phyloP scores from a whole-genome alignment of 2,888 invertebrate genomes.

The Adela reaumurella region DNA sequence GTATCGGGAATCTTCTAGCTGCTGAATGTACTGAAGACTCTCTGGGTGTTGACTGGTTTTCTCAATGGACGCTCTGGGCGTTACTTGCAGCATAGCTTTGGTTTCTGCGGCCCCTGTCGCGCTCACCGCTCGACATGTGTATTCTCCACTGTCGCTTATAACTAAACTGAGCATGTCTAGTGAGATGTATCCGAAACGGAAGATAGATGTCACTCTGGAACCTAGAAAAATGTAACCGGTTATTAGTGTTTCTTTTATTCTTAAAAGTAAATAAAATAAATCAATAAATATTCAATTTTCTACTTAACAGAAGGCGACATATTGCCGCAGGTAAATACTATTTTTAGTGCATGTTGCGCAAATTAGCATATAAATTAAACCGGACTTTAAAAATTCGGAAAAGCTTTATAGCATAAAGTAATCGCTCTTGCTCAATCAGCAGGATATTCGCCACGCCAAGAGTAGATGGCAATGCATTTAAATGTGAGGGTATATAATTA shows the following conservation, averaged over 20 bases:
- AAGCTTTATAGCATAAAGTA: too few relatives aligned
- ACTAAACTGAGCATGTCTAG: slow-evolving; percentile 86
- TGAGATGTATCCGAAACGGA: slow-evolving; percentile 97
- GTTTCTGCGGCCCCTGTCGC: slow-evolving; percentile 85
- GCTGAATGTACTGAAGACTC: slow-evolving; percentile 85
- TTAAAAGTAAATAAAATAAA: neutral
- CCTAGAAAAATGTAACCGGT: slow-evolving; percentile 58
- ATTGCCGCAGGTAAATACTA: too few relatives aligned
- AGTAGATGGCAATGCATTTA: too few relatives aligned
- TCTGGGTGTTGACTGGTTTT: slow-evolving; percentile 87
- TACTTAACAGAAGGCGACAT: too few relatives aligned
- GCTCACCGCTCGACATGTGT: slow-evolving; percentile 84
- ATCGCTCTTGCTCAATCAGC: too few relatives aligned
- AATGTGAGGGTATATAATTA: too few relatives aligned
- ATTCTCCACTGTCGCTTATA: slow-evolving; percentile 84
- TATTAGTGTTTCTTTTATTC: slow-evolving; percentile 3
- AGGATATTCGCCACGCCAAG: too few relatives aligned
- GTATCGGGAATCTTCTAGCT: slow-evolving; percentile 86
- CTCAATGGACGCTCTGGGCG: slow-evolving; percentile 80
- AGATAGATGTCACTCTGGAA: slow-evolving; percentile 90
- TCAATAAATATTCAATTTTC: neutral
- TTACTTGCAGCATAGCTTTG: slow-evolving; percentile 75
- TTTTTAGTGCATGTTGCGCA: too few relatives aligned
- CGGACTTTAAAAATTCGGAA: too few relatives aligned
- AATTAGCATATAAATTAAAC: too few relatives aligned